Conservation (phyloP, 1,140 invertebrate genomes). For the Bradynema listronoti region DNA sequence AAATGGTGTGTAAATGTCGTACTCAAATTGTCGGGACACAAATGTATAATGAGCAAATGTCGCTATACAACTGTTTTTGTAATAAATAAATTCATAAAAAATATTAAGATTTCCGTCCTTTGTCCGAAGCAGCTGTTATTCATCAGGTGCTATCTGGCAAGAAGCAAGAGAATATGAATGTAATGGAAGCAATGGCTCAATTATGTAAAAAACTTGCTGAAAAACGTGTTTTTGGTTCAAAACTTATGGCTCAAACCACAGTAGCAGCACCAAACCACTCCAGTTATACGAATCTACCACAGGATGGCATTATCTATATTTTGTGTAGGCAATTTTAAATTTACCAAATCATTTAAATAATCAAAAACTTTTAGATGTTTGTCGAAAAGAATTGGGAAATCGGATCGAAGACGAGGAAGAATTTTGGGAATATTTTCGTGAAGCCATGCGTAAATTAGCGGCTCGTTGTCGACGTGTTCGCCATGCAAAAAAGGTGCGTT, state of each 20-base stretch:
- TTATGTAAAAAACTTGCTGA: conserved; percentile 44
- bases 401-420: conserved; percentile 37
- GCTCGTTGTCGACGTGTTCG: conserved; percentile 18
- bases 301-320: conserved; percentile 40
- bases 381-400: conserved; percentile 38
- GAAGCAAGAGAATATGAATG: conserved; percentile 42
- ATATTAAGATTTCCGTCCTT: conserved; percentile 37
- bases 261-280: conserved; percentile 47
- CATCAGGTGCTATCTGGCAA: conserved; percentile 45
- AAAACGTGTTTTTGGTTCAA: conserved; percentile 38
- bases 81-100: no score
- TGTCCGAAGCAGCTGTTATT: conserved; percentile 42
- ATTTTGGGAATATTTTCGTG: conserved; percentile 44
- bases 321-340: conserved; percentile 26
- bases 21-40: no score
- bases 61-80: no score
- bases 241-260: conserved; percentile 37
- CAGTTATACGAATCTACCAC: conserved; percentile 39
- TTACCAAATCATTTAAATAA: neutral
- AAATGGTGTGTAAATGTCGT: no score
- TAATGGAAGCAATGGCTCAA: conserved; percentile 44
- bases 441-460: conserved; percentile 42
- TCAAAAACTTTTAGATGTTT: conserved; percentile 39
- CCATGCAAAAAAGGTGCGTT: conserved; percentile 17
- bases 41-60: neutral